Evolutionary conservation across 1,140 invertebrate species (phyloP), one percentile per base, ranked within the genome.

Genomic region (Orius insidiosus): DNA sequence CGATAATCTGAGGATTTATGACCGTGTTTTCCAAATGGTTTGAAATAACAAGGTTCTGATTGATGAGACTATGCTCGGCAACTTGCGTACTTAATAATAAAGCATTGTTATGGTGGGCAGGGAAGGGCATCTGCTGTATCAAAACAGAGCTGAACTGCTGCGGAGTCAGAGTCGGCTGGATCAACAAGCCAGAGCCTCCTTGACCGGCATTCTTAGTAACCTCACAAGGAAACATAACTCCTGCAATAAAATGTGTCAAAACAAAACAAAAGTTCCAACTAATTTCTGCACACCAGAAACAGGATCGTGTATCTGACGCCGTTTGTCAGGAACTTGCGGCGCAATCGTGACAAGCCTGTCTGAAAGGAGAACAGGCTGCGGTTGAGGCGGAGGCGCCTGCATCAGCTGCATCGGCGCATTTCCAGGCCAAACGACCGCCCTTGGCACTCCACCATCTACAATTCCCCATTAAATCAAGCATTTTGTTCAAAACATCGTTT

Each of bases 361-460:
- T 16, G 42, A 32, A 14, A 54, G 43, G 8, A 54, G 30, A n/a
- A 49, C 33, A 15, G 53, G 50, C 33, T 49, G 62, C 13, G 60
- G 57, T 35, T 71, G 67, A 11, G 75, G 75, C 3, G 13, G 38
- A 18, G 13, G 38, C 11, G 38, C 11, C 11, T 40, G 38, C 49
- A 50, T 50, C 35, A 78, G 62, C 19, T 77, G 58, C 14, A 76
- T 59, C 13, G 73, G 70, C 4, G 74, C 67, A 32, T 67, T 68
- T 15, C 58, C 58, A 24, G 62, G 53, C 77, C 70, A 79, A 3
- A 81, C 74, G n/a, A 80, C 75, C 1, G 78, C 71, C 58, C 81
- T 77, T 53, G 79, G 78, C 59, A 76, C 68, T 57, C 78, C 38
- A 10, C 38, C 38, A 5, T 40, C 38, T 36, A 9, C 9, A 10